These are phyloP conservation scores for Acanthosepion pharaonis DNA, from an alignment of 2,888 invertebrate species.

Conservation along the genomic window DNA sequence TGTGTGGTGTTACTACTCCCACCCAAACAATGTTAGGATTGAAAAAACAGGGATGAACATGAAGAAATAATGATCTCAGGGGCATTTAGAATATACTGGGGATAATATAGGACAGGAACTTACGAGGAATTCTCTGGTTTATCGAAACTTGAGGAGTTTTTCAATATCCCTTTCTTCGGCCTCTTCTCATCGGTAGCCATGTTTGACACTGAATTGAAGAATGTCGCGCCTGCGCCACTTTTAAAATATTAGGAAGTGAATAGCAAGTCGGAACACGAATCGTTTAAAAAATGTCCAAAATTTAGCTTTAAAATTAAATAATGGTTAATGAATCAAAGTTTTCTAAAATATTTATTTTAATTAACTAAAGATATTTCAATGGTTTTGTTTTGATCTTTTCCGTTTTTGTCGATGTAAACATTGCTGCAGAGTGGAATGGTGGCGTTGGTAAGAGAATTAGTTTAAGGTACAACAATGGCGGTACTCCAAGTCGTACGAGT, in stretches of 20 bases:
- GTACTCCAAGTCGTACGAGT: background rate
- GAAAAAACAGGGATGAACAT: background rate
- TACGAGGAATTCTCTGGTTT: slow-evolving; percentile 60
- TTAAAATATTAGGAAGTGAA: background rate
- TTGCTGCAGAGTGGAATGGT: background rate
- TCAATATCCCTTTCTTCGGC: slow-evolving; percentile 92
- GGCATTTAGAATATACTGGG: background rate
- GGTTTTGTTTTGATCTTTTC: background rate
- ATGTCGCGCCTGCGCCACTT: slow-evolving; percentile 46
- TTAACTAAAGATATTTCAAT: background rate
- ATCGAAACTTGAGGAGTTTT: slow-evolving; percentile 93
- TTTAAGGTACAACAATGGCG: background rate
- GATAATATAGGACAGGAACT: background rate
- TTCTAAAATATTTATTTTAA: background rate
- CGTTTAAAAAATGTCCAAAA: background rate
- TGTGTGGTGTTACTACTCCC: no score
- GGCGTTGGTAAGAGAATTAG: background rate
- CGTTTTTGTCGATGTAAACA: background rate
- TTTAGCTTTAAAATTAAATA: background rate
- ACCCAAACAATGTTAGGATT: background rate
- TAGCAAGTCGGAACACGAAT: background rate
- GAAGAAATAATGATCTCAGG: background rate
- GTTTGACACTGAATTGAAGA: slow-evolving; percentile 52
- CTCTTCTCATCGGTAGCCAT: slow-evolving; percentile 80
- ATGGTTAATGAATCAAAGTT: background rate